Percentiles rank a stretch among this genome's conserved stretches.
Conservation (phyloP, 2,888 invertebrate species). For the Amiota communis region DNA sequence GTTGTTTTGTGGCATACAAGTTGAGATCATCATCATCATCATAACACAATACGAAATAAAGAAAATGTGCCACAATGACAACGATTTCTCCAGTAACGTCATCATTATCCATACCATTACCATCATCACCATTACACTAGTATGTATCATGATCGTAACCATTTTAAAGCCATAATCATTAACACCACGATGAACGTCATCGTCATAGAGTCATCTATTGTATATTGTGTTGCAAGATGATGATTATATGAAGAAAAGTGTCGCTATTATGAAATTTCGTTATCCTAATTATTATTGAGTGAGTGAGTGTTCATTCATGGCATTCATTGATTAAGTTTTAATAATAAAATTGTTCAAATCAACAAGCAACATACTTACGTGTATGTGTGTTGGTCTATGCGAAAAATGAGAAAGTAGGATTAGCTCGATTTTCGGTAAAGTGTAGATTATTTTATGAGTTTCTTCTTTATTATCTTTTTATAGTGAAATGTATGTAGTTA, state of each 20-base stretch:
- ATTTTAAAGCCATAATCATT: too few relatives aligned
- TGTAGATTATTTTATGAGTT: too few relatives aligned
- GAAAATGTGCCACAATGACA: conserved; percentile 9
- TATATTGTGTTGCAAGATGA: background rate
- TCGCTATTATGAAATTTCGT: conserved; percentile 25
- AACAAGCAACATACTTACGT: background rate
- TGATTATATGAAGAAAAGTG: background rate
- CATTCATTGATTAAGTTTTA: background rate
- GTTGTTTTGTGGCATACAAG: conserved; percentile 1
- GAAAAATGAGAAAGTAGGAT: conserved; percentile 6
- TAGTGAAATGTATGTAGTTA: too few relatives aligned
- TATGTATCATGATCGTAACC: background rate
- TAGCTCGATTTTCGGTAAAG: too few relatives aligned
- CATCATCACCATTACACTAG: too few relatives aligned
- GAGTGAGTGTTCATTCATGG: background rate
- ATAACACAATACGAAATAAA: conserved; percentile 30
- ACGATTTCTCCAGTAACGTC: conserved; percentile 20
- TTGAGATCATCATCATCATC: conserved; percentile 20
- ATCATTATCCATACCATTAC: conserved; percentile 4
- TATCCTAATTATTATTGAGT: conserved; percentile 21
- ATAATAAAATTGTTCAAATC: background rate
- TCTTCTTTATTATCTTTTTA: too few relatives aligned
- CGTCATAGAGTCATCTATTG: too few relatives aligned
- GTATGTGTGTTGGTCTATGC: background rate
- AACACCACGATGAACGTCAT: background rate